Base-by-base conservation (phyloP, 1,140 invertebrate species). In the Drosophila varians region DNA sequence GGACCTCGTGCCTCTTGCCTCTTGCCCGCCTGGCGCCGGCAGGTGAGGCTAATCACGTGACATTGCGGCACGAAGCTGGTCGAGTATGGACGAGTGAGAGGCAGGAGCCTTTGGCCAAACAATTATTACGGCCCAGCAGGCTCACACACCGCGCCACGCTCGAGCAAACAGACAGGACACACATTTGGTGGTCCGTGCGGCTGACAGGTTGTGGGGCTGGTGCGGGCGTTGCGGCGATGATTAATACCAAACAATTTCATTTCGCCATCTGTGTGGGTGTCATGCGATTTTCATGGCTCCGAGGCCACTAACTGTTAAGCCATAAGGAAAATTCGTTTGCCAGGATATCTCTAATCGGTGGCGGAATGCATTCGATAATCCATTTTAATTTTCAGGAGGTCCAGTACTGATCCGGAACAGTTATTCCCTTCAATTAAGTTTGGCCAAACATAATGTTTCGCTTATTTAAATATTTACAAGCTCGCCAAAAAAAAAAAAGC, bases 51-150 rank as follows among this genome's bases (percentile, higher is more conserved):
- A 83, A 83, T 83, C 74, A 83, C 74, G 75, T 77, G 64, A 74
- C 69, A 69, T 65, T 70, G 54, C 68, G 64, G 57, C 58, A 64
- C 62, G 61, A 69, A 83, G 55, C 53, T 72, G 52, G 21, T n/a
- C n/a, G n/a, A 9, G 28, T 31, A 38, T 16, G 36, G 36, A 16
- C 36, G 54, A 60, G 58, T 42, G 53, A 7, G 51, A 53, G 53
- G 61, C 69, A 40, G 48, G 78, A 69, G 74, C 78, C 62, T 68
- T 74, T 77, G 79, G 70, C 55, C 57, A 73, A 84, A 62, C 79
- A 84, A 84, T 84, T 78, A 83, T 78, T 84, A 75, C 79, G 79
- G 65, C 73, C 79, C 74, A 78, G 60, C 51, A 54, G 45, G 57
- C 65, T 34, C 56, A 54, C 54, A 61, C 45, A 23, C 38, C 8